Evolutionary conservation across 2,888 invertebrate species (phyloP).

Genomic region (Alsophila aescularia): DNA sequence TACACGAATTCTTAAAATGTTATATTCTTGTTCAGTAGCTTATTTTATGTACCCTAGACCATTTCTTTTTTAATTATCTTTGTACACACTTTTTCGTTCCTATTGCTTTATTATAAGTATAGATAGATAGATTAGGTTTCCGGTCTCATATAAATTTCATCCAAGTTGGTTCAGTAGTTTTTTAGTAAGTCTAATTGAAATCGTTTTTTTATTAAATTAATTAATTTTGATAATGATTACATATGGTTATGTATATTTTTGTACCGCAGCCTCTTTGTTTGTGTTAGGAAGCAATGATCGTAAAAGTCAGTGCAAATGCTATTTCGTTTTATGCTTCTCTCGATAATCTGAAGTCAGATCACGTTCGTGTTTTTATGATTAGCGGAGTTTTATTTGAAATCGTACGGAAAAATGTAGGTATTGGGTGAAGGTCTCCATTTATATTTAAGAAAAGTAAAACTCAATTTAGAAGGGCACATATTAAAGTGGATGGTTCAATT

Average conservation of each 20-base stretch:
- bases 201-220: too few species aligned
- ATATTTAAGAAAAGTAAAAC: background rate
- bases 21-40: too few species aligned
- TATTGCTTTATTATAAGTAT: too few species aligned
- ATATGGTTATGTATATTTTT: constrained; percentile 5
- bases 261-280: constrained; percentile 22
- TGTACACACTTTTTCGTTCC: too few species aligned
- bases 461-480: background rate
- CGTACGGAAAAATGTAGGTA: constrained; percentile 13
- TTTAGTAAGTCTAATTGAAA: too few species aligned
- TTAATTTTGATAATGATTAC: constrained; percentile 3
- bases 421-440: constrained; percentile 13
- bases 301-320: constrained; percentile 48
- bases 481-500: background rate
- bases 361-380: constrained; percentile 27
- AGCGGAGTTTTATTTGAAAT: constrained; percentile 24
- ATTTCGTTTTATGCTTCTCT: constrained; percentile 33
- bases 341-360: constrained; percentile 31
- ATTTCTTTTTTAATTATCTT: too few species aligned
- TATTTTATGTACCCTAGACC: too few species aligned
- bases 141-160: too few species aligned
- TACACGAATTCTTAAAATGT: too few species aligned
- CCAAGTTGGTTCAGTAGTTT: too few species aligned
- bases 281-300: constrained; percentile 47
- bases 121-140: too few species aligned